These are phyloP conservation scores for Aphidius ervi DNA, from an alignment of 1,140 invertebrate species.

Conservation along the genomic window DNA sequence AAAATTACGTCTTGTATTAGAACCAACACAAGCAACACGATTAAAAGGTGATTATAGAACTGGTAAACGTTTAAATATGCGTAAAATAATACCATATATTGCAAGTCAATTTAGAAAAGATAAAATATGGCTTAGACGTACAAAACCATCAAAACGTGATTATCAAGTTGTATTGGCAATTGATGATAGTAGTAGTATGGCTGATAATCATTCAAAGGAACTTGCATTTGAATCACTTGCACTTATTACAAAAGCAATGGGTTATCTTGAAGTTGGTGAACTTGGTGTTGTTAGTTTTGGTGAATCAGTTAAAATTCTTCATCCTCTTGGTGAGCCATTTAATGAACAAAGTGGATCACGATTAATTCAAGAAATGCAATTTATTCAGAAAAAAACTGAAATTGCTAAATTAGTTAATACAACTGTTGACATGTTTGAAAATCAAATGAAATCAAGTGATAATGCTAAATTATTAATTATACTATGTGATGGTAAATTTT, in stretches of 20 bases:
- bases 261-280: slow-evolving; percentile 89
- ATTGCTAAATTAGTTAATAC: slow-evolving; percentile 78
- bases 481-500: slow-evolving; percentile 90
- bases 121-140: slow-evolving; percentile 96
- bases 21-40: slow-evolving; percentile 89
- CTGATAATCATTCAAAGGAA: slow-evolving; percentile 83
- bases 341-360: slow-evolving; percentile 74
- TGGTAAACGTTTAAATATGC: slow-evolving; percentile 96
- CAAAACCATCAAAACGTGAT: slow-evolving; percentile 90
- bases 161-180: slow-evolving; percentile 97
- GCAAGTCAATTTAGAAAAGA: slow-evolving; percentile 98
- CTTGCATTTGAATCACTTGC: slow-evolving; percentile 93
- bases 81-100: slow-evolving; percentile 96
- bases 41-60: slow-evolving; percentile 94
- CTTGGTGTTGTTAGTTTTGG: slow-evolving; percentile 91
- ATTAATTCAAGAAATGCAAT: slow-evolving; percentile 72
- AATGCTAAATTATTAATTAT: slow-evolving; percentile 87
- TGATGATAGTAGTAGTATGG: slow-evolving; percentile 95
- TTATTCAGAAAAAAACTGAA: slow-evolving; percentile 76
- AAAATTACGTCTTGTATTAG: slow-evolving; percentile 86
- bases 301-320: slow-evolving; percentile 76
- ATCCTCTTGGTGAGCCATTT: slow-evolving; percentile 83
- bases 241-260: slow-evolving; percentile 86
- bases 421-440: slow-evolving; percentile 66
- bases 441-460: slow-evolving; percentile 52